Evolutionary conservation across 2,888 invertebrate species (phyloP).

Genomic region (Proisotoma minuta): DNA sequence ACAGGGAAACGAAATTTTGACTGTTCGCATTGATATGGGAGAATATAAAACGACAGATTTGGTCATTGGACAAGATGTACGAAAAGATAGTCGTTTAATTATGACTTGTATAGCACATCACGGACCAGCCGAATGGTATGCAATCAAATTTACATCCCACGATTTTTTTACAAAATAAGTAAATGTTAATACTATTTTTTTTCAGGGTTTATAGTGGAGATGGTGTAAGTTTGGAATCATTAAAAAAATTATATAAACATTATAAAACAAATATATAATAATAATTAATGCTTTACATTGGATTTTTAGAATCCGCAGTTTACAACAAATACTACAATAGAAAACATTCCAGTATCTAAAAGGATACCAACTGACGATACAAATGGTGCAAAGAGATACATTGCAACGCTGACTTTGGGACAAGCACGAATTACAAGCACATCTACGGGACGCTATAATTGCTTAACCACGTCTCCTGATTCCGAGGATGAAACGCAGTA

Average conservation of each 20-base stretch:
- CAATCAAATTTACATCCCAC: constrained; percentile 12
- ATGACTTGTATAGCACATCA: constrained; percentile 39
- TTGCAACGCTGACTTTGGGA: constrained; percentile 34
- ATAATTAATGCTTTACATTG: constrained; percentile 2
- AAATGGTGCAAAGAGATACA: constrained; percentile 36
- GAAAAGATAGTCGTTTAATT: constrained; percentile 28
- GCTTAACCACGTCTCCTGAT: constrained; percentile 39
- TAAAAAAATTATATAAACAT: background rate
- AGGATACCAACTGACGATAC: constrained; percentile 25
- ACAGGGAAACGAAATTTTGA: constrained; percentile 21
- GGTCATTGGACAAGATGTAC: constrained; percentile 39
- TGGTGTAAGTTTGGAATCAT: constrained; percentile 18
- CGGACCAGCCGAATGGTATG: constrained; percentile 32
- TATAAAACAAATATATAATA: background rate
- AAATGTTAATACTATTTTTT: background rate
- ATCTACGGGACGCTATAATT: constrained; percentile 38
- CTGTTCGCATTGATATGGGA: constrained; percentile 25
- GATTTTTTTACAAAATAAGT: background rate
- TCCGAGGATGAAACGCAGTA: constrained; percentile 38
- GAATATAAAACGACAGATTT: constrained; percentile 35
- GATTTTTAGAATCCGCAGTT: constrained; percentile 29
- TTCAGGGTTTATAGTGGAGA: constrained; percentile 25
- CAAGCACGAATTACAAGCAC: constrained; percentile 21
- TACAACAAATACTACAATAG: constrained; percentile 33
- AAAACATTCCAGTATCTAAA: constrained; percentile 29